A percentile compares a stretch with the other conserved stretches of the same genome.
These are phyloP conservation scores for Penaeus chinensis DNA, from an alignment of 1,140 invertebrate genomes.

Conservation along the genomic window DNA sequence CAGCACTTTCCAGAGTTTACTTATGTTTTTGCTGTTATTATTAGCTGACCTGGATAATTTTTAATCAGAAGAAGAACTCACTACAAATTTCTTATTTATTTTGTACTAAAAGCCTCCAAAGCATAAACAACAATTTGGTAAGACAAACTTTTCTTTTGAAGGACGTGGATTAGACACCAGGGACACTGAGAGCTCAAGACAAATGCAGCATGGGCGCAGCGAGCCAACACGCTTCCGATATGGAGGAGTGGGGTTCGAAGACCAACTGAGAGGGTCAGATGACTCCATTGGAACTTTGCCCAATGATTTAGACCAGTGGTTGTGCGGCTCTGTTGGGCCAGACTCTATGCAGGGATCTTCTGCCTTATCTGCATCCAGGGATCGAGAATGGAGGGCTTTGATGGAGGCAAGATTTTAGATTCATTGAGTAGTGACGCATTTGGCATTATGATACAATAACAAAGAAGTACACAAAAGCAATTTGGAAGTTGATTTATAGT, in stretches of 20 bases:
- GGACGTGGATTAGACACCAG: slow-evolving; percentile 38
- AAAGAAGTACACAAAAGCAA: too few relatives aligned
- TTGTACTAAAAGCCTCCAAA: too few relatives aligned
- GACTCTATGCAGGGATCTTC: slow-evolving; percentile 11
- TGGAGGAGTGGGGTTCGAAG: slow-evolving; percentile 26
- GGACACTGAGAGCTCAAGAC: slow-evolving; percentile 33
- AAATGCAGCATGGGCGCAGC: slow-evolving; percentile 33
- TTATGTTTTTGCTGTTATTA: too few relatives aligned
- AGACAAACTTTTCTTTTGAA: not conserved
- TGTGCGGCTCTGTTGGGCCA: not conserved
- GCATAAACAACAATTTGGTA: too few relatives aligned
- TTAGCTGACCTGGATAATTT: too few relatives aligned
- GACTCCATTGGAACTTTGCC: slow-evolving; percentile 41
- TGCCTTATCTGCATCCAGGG: slow-evolving; percentile 9
- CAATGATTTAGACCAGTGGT: slow-evolving; percentile 44
- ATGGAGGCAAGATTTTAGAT: slow-evolving; percentile 26
- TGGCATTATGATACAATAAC: too few relatives aligned
- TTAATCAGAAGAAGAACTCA: too few relatives aligned
- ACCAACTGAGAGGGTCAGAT: slow-evolving; percentile 17
- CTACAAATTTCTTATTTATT: too few relatives aligned
- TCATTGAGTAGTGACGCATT: too few relatives aligned
- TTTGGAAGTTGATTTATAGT: too few relatives aligned
- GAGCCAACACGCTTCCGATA: slow-evolving; percentile 39
- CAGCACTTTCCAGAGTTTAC: too few relatives aligned
- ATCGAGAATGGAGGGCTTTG: slow-evolving; percentile 37